phyloP scores from a whole-genome alignment of 2,797 vertebrate species.

The Gadopsis marmoratus region DNA sequence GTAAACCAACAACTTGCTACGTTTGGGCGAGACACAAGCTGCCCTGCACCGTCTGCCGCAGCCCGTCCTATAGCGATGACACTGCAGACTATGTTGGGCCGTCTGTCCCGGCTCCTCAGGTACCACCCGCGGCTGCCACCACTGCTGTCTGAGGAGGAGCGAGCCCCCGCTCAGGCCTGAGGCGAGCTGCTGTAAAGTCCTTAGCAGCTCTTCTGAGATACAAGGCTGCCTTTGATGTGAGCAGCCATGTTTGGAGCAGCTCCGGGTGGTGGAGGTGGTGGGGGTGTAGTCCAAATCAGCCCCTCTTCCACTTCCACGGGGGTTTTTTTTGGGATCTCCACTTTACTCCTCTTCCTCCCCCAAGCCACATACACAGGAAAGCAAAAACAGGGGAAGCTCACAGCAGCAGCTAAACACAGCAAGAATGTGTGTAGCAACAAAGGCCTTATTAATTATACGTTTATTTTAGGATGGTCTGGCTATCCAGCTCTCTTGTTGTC shows the following conservation, averaged over 20 bases:
- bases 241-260: constrained; percentile 80
- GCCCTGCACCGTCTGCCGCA: neutral
- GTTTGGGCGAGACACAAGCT: constrained; percentile 36
- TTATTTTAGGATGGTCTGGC: constrained; percentile 18
- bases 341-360: constrained; percentile 22
- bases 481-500: neutral
- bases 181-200: constrained; percentile 82
- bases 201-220: constrained; percentile 83
- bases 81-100: constrained; percentile 26
- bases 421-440: neutral
- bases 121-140: constrained; percentile 67
- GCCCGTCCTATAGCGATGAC: constrained; percentile 44
- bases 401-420: neutral
- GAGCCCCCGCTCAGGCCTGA: constrained; percentile 69
- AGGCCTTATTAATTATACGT: neutral
- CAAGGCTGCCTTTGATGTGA: constrained; percentile 85
- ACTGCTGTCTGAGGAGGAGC: constrained; percentile 68
- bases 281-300: constrained; percentile 54
- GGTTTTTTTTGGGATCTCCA: constrained; percentile 10
- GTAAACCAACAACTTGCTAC: constrained; percentile 53
- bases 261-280: constrained; percentile 59
- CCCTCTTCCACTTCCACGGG: constrained; percentile 45
- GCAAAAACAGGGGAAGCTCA: neutral
- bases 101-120: constrained; percentile 54
- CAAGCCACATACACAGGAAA: constrained; percentile 1